These are phyloP conservation scores for Connochaetes taurinus DNA, from an alignment of 2,113 vertebrate species.

Conservation along the genomic window DNA sequence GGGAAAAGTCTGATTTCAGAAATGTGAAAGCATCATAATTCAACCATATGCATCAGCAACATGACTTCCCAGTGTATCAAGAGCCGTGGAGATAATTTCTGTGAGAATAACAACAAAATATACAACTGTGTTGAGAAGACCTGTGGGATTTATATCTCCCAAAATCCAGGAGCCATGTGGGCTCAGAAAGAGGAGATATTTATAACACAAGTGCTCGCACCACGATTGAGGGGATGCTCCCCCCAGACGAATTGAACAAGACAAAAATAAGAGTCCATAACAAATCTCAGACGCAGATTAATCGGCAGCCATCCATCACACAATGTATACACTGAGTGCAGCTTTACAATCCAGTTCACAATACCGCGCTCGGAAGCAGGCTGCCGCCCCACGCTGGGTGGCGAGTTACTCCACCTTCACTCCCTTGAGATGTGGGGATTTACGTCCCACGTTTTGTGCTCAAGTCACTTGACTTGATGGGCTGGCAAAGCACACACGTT, in stretches of 20 bases:
- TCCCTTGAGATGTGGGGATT: not conserved
- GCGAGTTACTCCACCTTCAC: not conserved
- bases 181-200: not conserved
- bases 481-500: not conserved
- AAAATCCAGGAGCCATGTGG: accelerated
- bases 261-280: not conserved
- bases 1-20: not conserved
- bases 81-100: not conserved
- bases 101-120: not conserved
- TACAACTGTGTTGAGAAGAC: not conserved
- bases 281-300: accelerated
- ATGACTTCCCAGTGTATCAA: not conserved
- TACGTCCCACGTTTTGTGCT: no score
- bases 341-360: not conserved
- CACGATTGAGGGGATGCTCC: accelerated
- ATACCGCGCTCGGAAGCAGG: accelerated
- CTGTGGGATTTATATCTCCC: not conserved
- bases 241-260: accelerated
- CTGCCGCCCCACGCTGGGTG: accelerated
- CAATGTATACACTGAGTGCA: accelerated
- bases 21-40: not conserved
- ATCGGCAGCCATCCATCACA: not conserved
- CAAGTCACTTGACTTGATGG: not conserved
- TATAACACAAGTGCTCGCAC: accelerated
- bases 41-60: not conserved